These are phyloP conservation scores for Lithosia quadra DNA, from an alignment of 2,888 invertebrate species.

Conservation along the genomic window DNA sequence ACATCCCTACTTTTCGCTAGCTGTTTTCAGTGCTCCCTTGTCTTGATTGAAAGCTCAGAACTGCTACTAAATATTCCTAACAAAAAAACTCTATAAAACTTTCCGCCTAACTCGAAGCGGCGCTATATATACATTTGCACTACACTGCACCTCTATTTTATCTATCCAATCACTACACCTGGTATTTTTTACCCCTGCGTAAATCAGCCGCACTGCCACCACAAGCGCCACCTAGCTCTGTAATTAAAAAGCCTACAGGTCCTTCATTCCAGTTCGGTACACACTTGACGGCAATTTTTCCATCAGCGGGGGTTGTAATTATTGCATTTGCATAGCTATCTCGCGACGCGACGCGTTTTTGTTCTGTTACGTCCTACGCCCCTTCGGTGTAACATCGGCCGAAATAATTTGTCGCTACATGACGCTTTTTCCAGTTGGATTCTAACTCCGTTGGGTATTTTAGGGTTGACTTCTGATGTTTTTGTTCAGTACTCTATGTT, in stretches of 20 bases:
- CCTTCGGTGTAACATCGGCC: constrained; percentile 42
- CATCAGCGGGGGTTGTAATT: constrained; percentile 63
- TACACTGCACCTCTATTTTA: not conserved
- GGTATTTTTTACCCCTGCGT: not conserved
- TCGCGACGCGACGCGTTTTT: constrained; percentile 47
- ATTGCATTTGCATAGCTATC: constrained; percentile 74
- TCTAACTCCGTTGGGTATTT: not conserved
- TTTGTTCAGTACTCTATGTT: constrained; percentile 1
- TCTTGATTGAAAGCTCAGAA: too few relatives aligned
- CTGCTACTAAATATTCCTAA: not conserved
- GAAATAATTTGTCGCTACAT: constrained; percentile 43
- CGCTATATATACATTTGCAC: not conserved
- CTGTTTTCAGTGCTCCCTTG: too few relatives aligned
- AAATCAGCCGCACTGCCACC: constrained; percentile 10
- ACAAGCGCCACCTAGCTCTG: constrained; percentile 6
- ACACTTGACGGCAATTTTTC: constrained; percentile 50
- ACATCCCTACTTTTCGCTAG: too few relatives aligned
- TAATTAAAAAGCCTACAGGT: constrained; percentile 36
- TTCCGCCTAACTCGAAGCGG: not conserved
- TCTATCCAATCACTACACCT: not conserved
- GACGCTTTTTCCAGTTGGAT: constrained; percentile 2
- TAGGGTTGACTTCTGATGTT: not conserved
- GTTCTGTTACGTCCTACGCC: constrained; percentile 48
- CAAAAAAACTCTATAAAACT: not conserved
- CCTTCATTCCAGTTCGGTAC: constrained; percentile 42